phyloP scores from a whole-genome alignment of 2,797 vertebrate species.

The Siniperca scherzeri region DNA sequence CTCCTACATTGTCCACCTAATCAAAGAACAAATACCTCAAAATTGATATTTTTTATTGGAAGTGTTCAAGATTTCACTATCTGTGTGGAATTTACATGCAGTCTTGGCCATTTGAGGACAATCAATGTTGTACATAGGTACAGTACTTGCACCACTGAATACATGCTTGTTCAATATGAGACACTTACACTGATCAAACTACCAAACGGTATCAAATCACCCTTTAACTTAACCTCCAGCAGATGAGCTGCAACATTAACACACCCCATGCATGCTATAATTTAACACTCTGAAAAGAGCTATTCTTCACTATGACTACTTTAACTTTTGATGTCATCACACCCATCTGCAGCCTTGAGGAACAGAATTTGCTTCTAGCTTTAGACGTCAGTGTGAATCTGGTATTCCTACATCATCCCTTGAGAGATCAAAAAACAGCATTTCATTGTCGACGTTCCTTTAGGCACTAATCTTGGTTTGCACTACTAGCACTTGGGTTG shows the following conservation, averaged over 20 bases:
- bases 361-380: background rate
- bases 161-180: background rate
- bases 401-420: background rate
- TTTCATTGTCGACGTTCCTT: too few species aligned
- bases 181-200: background rate
- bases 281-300: background rate
- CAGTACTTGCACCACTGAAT: background rate
- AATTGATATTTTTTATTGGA: too few species aligned
- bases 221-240: too few species aligned
- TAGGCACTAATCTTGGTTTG: too few species aligned
- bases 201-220: background rate
- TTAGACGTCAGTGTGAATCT: background rate
- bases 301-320: too few species aligned
- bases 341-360: rapidly evolving
- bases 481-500: too few species aligned
- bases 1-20: too few species aligned
- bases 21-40: too few species aligned
- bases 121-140: background rate
- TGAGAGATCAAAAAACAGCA: too few species aligned
- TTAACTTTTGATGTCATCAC: background rate
- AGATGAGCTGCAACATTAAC: background rate
- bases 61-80: background rate
- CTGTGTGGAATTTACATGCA: background rate
- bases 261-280: background rate
- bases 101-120: background rate